Percentiles rank a stretch among this genome's conserved stretches.
phyloP scores from a whole-genome alignment of 1,140 invertebrate genomes.

The Caenorhabditis latens region DNA sequence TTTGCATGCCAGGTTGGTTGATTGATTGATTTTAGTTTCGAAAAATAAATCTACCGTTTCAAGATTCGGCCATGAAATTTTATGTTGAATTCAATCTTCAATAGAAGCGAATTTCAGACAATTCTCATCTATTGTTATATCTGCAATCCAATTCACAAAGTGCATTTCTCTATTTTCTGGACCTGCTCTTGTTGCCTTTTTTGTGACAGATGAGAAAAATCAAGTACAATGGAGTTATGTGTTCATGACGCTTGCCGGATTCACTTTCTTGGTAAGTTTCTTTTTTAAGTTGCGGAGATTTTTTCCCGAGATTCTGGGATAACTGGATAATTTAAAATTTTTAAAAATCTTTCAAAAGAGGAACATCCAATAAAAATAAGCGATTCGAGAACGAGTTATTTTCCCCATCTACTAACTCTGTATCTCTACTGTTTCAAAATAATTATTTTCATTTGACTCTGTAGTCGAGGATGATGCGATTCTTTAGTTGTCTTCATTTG shows the following conservation, averaged over 20 bases:
- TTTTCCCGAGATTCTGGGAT: too few relatives aligned
- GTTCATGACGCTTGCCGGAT: constrained; percentile 16
- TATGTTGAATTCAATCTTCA: not conserved
- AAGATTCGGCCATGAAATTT: too few relatives aligned
- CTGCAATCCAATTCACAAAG: constrained; percentile 59
- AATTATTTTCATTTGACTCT: too few relatives aligned
- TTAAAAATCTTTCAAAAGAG: too few relatives aligned
- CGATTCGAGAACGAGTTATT: too few relatives aligned
- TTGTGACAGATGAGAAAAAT: constrained; percentile 46
- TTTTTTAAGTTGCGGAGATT: not conserved
- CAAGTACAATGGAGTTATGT: constrained; percentile 48
- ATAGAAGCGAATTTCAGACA: constrained; percentile 16
- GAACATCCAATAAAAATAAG: too few relatives aligned
- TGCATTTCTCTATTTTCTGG: constrained; percentile 55
- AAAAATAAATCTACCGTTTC: too few relatives aligned
- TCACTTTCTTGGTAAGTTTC: constrained; percentile 32
- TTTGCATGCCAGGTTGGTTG: constrained; percentile 45
- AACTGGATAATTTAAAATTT: too few relatives aligned
- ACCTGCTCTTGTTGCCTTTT: constrained; percentile 52
- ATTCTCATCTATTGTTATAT: constrained; percentile 55
- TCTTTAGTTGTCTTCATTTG: too few relatives aligned
- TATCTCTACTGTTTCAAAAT: too few relatives aligned
- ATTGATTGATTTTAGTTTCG: not conserved
- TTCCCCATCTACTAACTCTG: too few relatives aligned
- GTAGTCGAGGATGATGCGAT: too few relatives aligned